A percentile compares a stretch with the other conserved stretches of the same genome.
phyloP scores from a whole-genome alignment of 2,888 invertebrate genomes.

The Drosophila neonasuta region DNA sequence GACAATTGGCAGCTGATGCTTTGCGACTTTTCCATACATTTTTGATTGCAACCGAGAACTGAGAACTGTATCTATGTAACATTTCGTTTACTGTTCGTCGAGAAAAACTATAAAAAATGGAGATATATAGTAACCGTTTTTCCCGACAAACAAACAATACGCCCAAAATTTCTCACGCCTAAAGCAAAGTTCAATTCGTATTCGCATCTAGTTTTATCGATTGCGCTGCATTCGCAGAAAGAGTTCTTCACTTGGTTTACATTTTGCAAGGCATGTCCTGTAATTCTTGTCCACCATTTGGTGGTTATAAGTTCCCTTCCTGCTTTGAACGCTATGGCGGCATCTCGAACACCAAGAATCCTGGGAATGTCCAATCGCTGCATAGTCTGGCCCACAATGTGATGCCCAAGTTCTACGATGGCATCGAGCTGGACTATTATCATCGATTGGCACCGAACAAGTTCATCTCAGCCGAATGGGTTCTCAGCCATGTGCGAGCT shows the following conservation, averaged over 20 bases:
- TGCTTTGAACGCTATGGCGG: constrained; percentile 76
- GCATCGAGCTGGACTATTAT: constrained; percentile 76
- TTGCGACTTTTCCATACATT: constrained; percentile 34
- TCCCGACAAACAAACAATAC: constrained; percentile 20
- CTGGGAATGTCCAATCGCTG: constrained; percentile 80
- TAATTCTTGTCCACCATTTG: constrained; percentile 56
- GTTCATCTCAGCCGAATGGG: constrained; percentile 75
- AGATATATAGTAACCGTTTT: constrained; percentile 37
- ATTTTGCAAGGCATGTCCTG: constrained; percentile 54
- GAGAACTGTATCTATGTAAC: constrained; percentile 54
- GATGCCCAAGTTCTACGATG: constrained; percentile 81
- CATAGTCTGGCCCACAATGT: constrained; percentile 80
- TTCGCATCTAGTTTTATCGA: constrained; percentile 1
- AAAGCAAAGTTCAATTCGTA: constrained; percentile 17
- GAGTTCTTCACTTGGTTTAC: not conserved
- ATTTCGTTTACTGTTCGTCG: constrained; percentile 51
- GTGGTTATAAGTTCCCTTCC: constrained; percentile 70
- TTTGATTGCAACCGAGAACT: constrained; percentile 23
- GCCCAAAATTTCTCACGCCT: constrained; percentile 39
- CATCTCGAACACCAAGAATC: constrained; percentile 71
- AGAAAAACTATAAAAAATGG: constrained; percentile 12
- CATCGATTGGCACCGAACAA: constrained; percentile 79
- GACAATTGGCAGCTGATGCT: constrained; percentile 74
- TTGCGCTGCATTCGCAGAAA: constrained; percentile 4
- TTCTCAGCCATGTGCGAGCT: constrained; percentile 79